These are phyloP conservation scores for Speoplatyrhinus poulsoni DNA, from an alignment of 2,113 vertebrate species.

Conservation along the genomic window DNA sequence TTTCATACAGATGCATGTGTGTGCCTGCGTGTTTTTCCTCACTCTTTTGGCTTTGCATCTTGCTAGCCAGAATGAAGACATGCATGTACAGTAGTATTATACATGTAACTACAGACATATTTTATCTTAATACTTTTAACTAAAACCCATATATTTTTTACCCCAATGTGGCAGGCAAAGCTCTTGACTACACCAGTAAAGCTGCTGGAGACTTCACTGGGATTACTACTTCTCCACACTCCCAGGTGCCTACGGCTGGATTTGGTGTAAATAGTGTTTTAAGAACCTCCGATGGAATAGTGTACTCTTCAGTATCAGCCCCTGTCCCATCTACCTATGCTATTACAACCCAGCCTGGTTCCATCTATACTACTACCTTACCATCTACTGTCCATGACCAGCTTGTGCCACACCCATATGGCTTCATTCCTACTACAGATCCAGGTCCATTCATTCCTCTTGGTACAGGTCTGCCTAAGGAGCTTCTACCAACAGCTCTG, in stretches of 20 bases:
- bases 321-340: constrained; percentile 91
- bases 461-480: constrained; percentile 79
- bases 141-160: constrained; percentile 83
- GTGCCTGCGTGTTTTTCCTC: constrained; percentile 91
- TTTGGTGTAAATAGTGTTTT: constrained; percentile 86
- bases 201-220: constrained; percentile 81
- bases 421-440: constrained; percentile 82
- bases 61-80: constrained; percentile 80
- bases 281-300: constrained; percentile 90
- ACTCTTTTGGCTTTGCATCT: constrained; percentile 85
- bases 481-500: constrained; percentile 80
- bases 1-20: constrained; percentile 89
- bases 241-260: constrained; percentile 80
- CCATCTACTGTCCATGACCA: constrained; percentile 82
- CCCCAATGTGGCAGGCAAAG: constrained; percentile 94
- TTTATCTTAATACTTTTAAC: constrained; percentile 53
- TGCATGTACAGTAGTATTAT: constrained; percentile 81
- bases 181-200: constrained; percentile 97
- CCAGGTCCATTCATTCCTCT: constrained; percentile 78
- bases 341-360: constrained; percentile 96
- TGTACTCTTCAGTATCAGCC: constrained; percentile 91
- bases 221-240: constrained; percentile 83
- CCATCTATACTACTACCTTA: constrained; percentile 87
- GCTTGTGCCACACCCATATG: constrained; percentile 81
- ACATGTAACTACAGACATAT: too few species aligned